These are phyloP conservation scores for Apogon talboti DNA, from an alignment of 2,797 vertebrate genomes.

Conservation along the genomic window DNA sequence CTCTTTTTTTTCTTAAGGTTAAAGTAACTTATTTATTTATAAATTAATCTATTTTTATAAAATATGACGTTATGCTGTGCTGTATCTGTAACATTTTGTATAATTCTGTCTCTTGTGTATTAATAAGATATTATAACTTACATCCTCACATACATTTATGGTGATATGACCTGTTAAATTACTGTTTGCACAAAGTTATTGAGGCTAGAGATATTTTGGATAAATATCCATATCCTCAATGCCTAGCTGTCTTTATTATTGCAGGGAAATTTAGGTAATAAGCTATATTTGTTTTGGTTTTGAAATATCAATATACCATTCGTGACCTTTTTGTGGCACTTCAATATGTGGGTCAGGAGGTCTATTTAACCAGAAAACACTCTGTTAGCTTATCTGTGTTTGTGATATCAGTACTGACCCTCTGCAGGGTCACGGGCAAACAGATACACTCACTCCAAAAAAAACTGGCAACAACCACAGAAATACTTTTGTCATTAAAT, in stretches of 20 bases:
- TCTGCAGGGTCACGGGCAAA: conserved; percentile 8
- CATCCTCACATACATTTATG: neutral
- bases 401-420: conserved; percentile 23
- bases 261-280: neutral
- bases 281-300: neutral
- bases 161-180: neutral
- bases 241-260: neutral
- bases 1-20: no score
- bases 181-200: neutral
- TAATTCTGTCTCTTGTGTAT: no score
- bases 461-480: conserved; percentile 36
- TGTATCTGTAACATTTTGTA: no score
- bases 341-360: conserved; percentile 4
- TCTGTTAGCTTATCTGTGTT: conserved; percentile 7
- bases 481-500: conserved; percentile 76
- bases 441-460: conserved; percentile 14
- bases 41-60: no score
- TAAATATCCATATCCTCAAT: neutral
- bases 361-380: conserved; percentile 38
- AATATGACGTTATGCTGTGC: no score
- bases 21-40: no score
- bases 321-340: conserved; percentile 14
- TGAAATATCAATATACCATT: neutral
- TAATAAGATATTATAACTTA: no score
- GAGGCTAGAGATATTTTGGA: neutral